Evolutionary conservation across 2,113 vertebrate genomes (phyloP).

Genomic region (Entelurus aequoreus): DNA sequence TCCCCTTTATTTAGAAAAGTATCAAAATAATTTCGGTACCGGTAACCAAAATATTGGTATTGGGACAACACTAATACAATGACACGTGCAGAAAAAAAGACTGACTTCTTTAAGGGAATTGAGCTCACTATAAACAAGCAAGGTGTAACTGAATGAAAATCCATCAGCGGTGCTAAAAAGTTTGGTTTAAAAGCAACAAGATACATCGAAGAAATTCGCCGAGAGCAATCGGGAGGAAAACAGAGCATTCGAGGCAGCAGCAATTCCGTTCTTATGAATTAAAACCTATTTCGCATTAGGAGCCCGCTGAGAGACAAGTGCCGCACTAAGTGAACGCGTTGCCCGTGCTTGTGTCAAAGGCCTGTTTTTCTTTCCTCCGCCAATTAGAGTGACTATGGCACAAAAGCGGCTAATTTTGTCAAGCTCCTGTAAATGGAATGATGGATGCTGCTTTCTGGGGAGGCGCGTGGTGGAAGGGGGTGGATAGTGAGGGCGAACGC

Average conservation of each 20-base stretch:
- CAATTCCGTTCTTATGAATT: conserved; percentile 77
- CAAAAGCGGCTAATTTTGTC: conserved; percentile 95
- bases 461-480: conserved; percentile 44
- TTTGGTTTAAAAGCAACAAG: conserved; percentile 58
- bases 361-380: conserved; percentile 83
- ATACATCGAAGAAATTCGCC: conserved; percentile 33
- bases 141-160: conserved; percentile 70
- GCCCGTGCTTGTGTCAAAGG: conserved; percentile 97
- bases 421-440: conserved; percentile 97
- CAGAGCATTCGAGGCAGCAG: conserved; percentile 72
- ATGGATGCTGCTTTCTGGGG: conserved; percentile 79
- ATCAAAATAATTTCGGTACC: no score
- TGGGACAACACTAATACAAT: no score
- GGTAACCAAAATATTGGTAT: no score
- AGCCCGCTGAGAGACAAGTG: conserved; percentile 87
- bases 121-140: conserved; percentile 28
- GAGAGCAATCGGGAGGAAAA: conserved; percentile 41
- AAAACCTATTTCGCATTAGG: conserved; percentile 84
- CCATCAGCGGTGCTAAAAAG: conserved; percentile 35
- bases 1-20: no score
- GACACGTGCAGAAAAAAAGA: neutral
- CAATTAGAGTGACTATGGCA: conserved; percentile 93
- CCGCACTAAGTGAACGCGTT: conserved; percentile 61
- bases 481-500: conserved; percentile 78
- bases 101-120: conserved; percentile 29